Base-by-base conservation (phyloP, 37 sponge, comb jelly and placozoan species). In the Agelas oroides region DNA sequence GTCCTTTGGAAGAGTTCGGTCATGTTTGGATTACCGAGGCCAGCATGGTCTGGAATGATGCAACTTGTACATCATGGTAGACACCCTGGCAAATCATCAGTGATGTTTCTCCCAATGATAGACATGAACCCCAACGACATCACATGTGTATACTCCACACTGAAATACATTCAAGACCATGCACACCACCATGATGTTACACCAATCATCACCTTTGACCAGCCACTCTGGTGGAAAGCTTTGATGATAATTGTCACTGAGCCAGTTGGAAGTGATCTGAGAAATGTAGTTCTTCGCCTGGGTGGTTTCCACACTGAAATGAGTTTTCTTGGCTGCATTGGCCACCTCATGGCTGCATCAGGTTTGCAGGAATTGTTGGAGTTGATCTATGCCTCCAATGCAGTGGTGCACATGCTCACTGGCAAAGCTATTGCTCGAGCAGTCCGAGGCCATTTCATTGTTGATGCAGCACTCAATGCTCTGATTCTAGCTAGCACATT, bases 171-270 rank as follows among this genome's bases (percentile, higher is more conserved):
- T 57, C 52, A 76, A 75, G 76, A 84, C 67, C 85, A 84, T 74
- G 85, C 76, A 65, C 68, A 30, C 32, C 33, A 69, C 35, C 76
- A 84, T 63, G 70, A 56, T 63, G 76, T 84, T 14, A 84, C 76
- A 39, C 72, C 84, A 40, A 83, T 83, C 66, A 3, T 69, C 17
- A 81, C 82, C 12, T 83, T 73, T 71, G 75, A 71, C 67, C 84
- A 73, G 63, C 84, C 84, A 72, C 84, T 83, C 46, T 83, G 84
- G 75, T 83, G 84, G 84, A 83, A 83, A 34, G 84, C 84, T 83
- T 65, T 83, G 5, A 59, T 55, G 84, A 83, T 83, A 37, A 39
- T 83, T 73, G 75, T 57, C 55, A 46, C 84, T 72, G 73, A 83
- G 65, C 74, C 84, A 35, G 65, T 40, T 37, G 74, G 40, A 6